phyloP scores from a whole-genome alignment of 1,140 invertebrate species.

The Megalonaias nervosa region DNA sequence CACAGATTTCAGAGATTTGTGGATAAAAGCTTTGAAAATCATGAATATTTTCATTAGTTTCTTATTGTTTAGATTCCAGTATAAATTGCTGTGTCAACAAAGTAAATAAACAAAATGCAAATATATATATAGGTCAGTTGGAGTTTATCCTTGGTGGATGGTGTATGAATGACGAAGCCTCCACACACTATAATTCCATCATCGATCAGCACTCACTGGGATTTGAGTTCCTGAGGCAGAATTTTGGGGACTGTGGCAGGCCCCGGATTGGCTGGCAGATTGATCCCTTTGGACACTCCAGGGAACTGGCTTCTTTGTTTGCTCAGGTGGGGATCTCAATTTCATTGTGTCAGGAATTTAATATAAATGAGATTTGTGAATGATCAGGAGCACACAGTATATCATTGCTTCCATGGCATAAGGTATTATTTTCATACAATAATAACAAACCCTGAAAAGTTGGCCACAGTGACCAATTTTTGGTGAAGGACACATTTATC shows the following conservation, averaged over 20 bases:
- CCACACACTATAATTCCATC: conserved; percentile 91
- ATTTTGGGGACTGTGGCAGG: conserved; percentile 86
- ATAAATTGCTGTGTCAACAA: not conserved
- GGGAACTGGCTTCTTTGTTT: conserved; percentile 88
- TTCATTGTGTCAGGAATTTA: not conserved
- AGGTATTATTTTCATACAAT: conserved; percentile 1
- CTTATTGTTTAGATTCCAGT: conserved; percentile 4
- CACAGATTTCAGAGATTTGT: too few species aligned
- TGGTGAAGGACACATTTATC: too few species aligned
- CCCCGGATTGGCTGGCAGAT: conserved; percentile 94
- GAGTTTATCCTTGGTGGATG: conserved; percentile 89
- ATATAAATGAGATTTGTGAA: not conserved
- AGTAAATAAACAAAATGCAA: not conserved
- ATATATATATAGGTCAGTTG: conserved; percentile 74
- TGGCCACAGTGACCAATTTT: too few species aligned
- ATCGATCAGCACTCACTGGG: conserved; percentile 90
- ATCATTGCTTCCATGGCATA: not conserved
- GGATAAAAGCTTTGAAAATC: too few species aligned
- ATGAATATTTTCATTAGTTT: too few species aligned
- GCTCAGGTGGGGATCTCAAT: conserved; percentile 75
- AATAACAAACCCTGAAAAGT: not conserved
- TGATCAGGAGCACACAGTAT: too few species aligned
- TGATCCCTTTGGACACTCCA: conserved; percentile 93
- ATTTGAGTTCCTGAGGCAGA: conserved; percentile 81
- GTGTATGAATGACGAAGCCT: conserved; percentile 96